Evolutionary conservation across 2,113 vertebrate species (phyloP), one percentile per base, ranked within the genome.

Genomic region (Lipotes vexillifer): DNA sequence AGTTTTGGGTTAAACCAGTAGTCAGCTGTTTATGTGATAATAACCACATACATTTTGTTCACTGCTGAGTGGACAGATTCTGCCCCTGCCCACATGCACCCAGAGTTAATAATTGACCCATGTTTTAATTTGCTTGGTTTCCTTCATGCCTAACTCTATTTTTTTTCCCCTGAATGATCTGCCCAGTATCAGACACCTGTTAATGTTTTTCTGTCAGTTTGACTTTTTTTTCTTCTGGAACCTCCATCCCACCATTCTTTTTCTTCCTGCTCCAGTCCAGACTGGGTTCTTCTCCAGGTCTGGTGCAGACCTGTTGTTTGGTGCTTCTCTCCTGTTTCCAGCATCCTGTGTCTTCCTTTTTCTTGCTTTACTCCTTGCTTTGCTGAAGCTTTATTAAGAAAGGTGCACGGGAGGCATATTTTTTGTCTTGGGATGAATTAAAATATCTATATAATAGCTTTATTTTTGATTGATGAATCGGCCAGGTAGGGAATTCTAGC

Each of bases 351-450:
- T 44, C 20, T 86, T 72, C 31, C 20, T 46, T 94, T 81, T 87
- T 92, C 20, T 92, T 74, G 12, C 10, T 23, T 68, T 18, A 77
- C 13, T 82, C 8, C 23, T 96, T 94, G 59, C 17, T 84, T 94
- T 92, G 29, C 38, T 94, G 74, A 81, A 66, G 49, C 20, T 96
- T 96, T 96, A 29, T 61, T 85, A 71, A 90, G 85, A 97, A 91
- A 63, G 15, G 25, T 46, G 4, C 77, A 84, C 13, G 69, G 36
- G 36, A 49, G 21, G 59, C 41, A 65, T 91, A 38, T 49, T 68
- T 71, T 85, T 88, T 59, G 52, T 84, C 49, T 69, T 86, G 75
- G 52, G 41, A 82, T 92, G 55, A 92, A 78, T 84, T 49, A 77
- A 80, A 96, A 49, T 92, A 31, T 78, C 83, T 46, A 25, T 86